phyloP scores from a whole-genome alignment of 2,113 vertebrate species.

The Aepyceros melampus region DNA sequence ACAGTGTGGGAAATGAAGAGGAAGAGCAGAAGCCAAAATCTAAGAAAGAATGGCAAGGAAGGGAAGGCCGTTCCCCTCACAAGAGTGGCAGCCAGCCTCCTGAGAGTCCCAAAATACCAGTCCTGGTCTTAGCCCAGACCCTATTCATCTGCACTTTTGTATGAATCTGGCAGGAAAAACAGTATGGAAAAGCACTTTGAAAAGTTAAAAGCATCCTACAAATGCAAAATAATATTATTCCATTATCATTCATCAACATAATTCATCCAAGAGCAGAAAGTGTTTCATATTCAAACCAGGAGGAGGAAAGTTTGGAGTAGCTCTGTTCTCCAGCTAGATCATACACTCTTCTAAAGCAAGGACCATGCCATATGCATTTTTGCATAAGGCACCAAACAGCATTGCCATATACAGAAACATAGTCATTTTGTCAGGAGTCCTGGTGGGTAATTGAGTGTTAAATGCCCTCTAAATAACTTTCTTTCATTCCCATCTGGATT shows the following conservation, averaged over 20 bases:
- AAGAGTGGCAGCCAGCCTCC: background rate
- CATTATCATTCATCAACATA: constrained; percentile 48
- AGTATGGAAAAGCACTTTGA: background rate
- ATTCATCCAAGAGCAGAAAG: constrained; percentile 9
- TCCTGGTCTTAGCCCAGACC: background rate
- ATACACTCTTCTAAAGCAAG: background rate
- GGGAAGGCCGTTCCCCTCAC: background rate
- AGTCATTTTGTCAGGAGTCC: background rate
- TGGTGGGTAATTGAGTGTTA: background rate
- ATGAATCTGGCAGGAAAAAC: constrained; percentile 10
- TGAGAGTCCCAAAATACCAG: background rate
- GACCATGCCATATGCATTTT: background rate
- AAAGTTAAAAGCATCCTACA: constrained; percentile 31
- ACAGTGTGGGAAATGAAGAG: background rate
- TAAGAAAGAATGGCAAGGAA: background rate
- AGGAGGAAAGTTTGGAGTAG: background rate
- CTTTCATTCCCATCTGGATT: background rate
- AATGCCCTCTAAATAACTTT: background rate
- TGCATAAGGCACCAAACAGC: background rate
- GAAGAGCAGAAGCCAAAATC: background rate
- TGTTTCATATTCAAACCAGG: background rate
- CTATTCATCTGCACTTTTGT: background rate
- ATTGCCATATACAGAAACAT: background rate
- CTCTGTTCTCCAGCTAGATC: background rate
- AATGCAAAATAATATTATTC: constrained; percentile 13